phyloP scores from a whole-genome alignment of 2,888 invertebrate species.

The Arrhopalites spinosus region DNA sequence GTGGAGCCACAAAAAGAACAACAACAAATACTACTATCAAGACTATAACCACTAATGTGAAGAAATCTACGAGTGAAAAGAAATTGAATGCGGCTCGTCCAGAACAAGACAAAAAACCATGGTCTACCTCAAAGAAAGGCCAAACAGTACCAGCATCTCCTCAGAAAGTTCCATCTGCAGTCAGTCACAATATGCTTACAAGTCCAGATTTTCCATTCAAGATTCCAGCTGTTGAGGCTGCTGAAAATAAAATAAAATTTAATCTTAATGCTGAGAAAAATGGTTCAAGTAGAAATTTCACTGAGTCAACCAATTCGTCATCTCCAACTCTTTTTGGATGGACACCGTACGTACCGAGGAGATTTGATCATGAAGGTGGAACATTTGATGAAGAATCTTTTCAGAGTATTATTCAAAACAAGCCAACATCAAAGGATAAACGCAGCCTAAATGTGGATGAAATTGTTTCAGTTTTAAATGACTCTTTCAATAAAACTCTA shows the following conservation, averaged over 20 bases:
- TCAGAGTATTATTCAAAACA: background rate
- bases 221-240: slow-evolving; percentile 11
- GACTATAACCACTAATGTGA: background rate
- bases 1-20: too few species aligned
- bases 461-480: background rate
- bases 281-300: background rate
- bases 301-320: background rate
- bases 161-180: background rate
- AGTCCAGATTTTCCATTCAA: slow-evolving; percentile 24
- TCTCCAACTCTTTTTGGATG: slow-evolving; percentile 1
- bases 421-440: background rate
- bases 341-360: background rate
- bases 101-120: too few species aligned
- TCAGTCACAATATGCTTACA: background rate
- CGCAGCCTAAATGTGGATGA: background rate
- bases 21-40: background rate
- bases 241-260: background rate
- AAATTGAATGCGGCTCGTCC: too few species aligned
- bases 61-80: too few species aligned
- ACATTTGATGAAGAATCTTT: background rate
- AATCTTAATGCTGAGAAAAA: background rate
- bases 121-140: background rate
- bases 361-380: background rate
- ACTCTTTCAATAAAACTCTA: background rate
- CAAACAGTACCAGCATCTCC: background rate